These are phyloP conservation scores for Argyresthia goedartella DNA, from an alignment of 2,888 invertebrate genomes.

Conservation along the genomic window DNA sequence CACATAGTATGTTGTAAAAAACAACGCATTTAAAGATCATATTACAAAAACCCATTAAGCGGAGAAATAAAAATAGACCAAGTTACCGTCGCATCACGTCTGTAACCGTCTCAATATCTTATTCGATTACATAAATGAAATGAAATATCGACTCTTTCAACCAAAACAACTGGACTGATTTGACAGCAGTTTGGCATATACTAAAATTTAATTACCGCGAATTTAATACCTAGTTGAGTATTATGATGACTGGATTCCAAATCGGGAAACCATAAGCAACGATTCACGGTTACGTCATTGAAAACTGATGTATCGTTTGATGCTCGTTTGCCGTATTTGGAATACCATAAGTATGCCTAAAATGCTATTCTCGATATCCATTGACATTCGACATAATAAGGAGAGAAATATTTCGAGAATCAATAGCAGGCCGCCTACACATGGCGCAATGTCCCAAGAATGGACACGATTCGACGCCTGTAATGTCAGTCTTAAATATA, in stretches of 20 bases:
- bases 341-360: neutral
- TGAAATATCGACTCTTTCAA: too few relatives aligned
- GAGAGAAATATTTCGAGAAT: constrained; percentile 43
- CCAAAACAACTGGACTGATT: too few relatives aligned
- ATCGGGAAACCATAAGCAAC: too few relatives aligned
- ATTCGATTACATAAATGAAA: too few relatives aligned
- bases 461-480: constrained; percentile 33
- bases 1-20: constrained; percentile 32
- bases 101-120: constrained; percentile 16
- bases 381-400: constrained; percentile 7
- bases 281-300: too few relatives aligned
- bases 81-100: constrained; percentile 18
- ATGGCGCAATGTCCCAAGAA: constrained; percentile 26
- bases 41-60: constrained; percentile 66
- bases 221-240: too few relatives aligned
- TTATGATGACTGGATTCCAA: too few relatives aligned
- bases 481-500: constrained; percentile 49
- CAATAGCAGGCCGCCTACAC: constrained; percentile 48
- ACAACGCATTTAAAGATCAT: constrained; percentile 54
- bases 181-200: too few relatives aligned
- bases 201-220: too few relatives aligned
- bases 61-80: constrained; percentile 61
- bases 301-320: too few relatives aligned
- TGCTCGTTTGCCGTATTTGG: constrained; percentile 3
- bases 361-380: constrained; percentile 5